Evolutionary conservation across 2,797 vertebrate species (phyloP).

Genomic region (Micromesistius poutassou): DNA sequence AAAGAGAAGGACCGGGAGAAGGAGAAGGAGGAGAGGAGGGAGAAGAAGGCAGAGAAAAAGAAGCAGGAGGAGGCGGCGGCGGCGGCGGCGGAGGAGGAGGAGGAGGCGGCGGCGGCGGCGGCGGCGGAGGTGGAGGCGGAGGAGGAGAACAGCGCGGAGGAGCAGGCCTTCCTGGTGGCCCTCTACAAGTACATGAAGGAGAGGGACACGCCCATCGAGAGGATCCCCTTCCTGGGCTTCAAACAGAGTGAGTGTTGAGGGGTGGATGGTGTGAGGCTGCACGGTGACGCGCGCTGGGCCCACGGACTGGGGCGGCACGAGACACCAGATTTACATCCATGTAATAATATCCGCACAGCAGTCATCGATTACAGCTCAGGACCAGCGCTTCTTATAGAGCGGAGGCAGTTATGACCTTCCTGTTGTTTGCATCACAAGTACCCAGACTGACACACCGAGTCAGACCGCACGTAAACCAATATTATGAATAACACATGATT

Average conservation of each 20-base stretch:
- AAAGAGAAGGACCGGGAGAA: slow-evolving; percentile 17
- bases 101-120: slow-evolving; percentile 61
- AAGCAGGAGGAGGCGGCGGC: slow-evolving; percentile 57
- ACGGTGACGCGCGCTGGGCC: slow-evolving; percentile 45
- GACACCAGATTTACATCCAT: not conserved
- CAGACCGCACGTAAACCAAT: not conserved
- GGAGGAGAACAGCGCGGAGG: slow-evolving; percentile 71
- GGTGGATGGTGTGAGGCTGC: slow-evolving; percentile 83
- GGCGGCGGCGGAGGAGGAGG: too few species aligned
- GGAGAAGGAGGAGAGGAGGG: slow-evolving; percentile 73
- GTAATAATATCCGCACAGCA: not conserved
- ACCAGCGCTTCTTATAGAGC: too few species aligned
- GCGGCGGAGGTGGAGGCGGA: slow-evolving; percentile 61
- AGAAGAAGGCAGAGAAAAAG: slow-evolving; percentile 39
- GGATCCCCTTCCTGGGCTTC: slow-evolving; percentile 90
- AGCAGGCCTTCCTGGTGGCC: slow-evolving; percentile 86
- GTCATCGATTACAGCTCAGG: not conserved
- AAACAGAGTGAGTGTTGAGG: slow-evolving; percentile 85
- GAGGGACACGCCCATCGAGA: slow-evolving; percentile 85
- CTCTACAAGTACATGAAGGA: slow-evolving; percentile 94
- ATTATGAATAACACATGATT: not conserved
- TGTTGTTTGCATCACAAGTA: not conserved
- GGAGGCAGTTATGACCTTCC: too few species aligned
- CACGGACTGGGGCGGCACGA: too few species aligned
- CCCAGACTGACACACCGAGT: too few species aligned